These are phyloP conservation scores for Drosophila emarginata DNA, from an alignment of 2,888 invertebrate species.

Conservation along the genomic window DNA sequence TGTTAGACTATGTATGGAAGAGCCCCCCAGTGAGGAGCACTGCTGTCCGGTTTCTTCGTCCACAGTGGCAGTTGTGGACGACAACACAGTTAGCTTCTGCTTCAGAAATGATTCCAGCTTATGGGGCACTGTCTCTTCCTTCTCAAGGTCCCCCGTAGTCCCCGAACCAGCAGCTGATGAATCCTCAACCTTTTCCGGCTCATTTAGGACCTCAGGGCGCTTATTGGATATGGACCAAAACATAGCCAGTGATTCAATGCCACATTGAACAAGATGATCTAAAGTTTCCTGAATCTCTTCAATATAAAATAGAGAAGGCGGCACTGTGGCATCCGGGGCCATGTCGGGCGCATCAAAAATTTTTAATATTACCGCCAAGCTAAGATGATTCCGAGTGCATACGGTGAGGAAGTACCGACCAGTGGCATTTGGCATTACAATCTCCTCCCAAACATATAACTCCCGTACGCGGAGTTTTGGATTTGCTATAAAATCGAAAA, in stretches of 20 bases:
- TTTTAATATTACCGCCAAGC: conserved; percentile 87
- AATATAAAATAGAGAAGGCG: conserved; percentile 87
- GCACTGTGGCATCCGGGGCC: conserved; percentile 58
- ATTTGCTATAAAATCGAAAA: conserved; percentile 87
- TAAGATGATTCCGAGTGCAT: conserved; percentile 88
- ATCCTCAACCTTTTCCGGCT: conserved; percentile 42
- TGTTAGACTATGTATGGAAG: conserved; percentile 79
- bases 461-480: conserved; percentile 88
- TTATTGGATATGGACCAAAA: conserved; percentile 87
- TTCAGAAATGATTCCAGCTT: conserved; percentile 67
- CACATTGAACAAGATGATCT: conserved; percentile 89
- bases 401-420: conserved; percentile 88
- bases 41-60: conserved; percentile 74
- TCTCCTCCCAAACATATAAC: conserved; percentile 90
- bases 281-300: conserved; percentile 95
- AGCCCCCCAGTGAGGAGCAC: conserved; percentile 77
- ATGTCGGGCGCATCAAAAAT: conserved; percentile 72
- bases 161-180: conserved; percentile 24
- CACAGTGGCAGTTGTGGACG: conserved; percentile 6
- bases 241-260: conserved; percentile 88
- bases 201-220: conserved; percentile 83
- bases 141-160: conserved; percentile 36
- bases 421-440: conserved; percentile 79
- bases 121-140: conserved; percentile 50
- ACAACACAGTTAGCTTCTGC: conserved; percentile 53